These are phyloP conservation scores for Philhelius pedissequus DNA, from an alignment of 2,888 invertebrate genomes.

Conservation along the genomic window DNA sequence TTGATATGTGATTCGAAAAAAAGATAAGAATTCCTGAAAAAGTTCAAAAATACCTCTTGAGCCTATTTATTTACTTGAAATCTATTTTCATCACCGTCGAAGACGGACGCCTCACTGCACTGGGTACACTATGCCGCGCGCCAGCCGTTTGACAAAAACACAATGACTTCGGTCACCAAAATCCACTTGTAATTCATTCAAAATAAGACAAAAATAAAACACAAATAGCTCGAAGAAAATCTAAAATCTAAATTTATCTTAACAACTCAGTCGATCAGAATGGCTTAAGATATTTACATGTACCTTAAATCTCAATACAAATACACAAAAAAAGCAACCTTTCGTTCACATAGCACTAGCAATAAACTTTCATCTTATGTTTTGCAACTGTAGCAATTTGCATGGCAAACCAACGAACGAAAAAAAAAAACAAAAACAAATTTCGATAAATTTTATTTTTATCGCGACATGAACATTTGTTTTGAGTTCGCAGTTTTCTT, in stretches of 20 bases:
- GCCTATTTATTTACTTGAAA: not conserved
- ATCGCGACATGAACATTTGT: constrained; percentile 56
- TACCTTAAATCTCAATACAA: not conserved
- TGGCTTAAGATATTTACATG: not conserved
- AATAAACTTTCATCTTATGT: constrained; percentile 16
- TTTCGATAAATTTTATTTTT: constrained; percentile 63
- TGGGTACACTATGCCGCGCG: not conserved
- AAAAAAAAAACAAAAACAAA: constrained; percentile 27
- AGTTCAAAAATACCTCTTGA: not conserved
- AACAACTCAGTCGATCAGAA: constrained; percentile 37
- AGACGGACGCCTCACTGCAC: not conserved
- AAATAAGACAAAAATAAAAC: not conserved
- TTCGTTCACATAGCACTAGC: not conserved
- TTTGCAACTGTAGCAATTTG: constrained; percentile 40
- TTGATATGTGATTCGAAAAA: not conserved
- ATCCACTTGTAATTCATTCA: constrained; percentile 3
- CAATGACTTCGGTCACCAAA: constrained; percentile 7
- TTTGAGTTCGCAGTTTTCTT: not conserved
- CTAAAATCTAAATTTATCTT: constrained; percentile 46
- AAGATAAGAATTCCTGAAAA: not conserved
- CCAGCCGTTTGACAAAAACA: too few relatives aligned
- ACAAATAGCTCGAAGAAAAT: not conserved
- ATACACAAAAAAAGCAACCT: not conserved
- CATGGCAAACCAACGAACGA: too few relatives aligned
- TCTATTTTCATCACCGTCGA: not conserved